Base-by-base conservation (phyloP, 1,140 invertebrate genomes). In the Panagrolaimus sp. region DNA sequence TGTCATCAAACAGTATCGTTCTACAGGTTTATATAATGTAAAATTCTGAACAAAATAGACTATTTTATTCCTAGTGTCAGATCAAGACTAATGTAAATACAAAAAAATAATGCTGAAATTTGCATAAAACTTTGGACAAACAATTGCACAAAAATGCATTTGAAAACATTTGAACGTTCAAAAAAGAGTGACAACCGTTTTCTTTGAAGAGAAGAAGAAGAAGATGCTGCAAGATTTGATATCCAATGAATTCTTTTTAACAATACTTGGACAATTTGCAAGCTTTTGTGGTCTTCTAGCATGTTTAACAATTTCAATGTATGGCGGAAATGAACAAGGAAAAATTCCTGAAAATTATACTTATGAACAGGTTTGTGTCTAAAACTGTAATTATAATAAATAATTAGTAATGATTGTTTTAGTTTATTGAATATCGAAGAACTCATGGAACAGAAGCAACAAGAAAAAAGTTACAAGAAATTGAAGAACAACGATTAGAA, bases 261-360 rank as follows among this genome's bases (percentile, higher is more conserved):
- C 51, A 7, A 1, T 57, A 3, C 0, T 57, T 16, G 13, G 20
- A 4, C 51, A 57, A 57, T 57, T 20, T 57, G 14, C 20, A 11
- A 27, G 51, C 1, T 57, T 57, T 13, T 25, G 20, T 11, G 20
- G 51, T 9, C 8, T 57, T 0, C 11, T 57, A 1, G 51, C n/a
- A 57, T 57, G 51, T 57, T 57, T 57, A 27, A 57, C 51, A 27
- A 20, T 57, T 5, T 57, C 51, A 5, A 57, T 57, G 14, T 57
- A 57, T 20, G 51, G 51, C 27, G 51, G 51, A 13, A 57, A 57
- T 57, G 51, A 57, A 27, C 51, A 20, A 4, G 51, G 51, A 27
- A 57, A 57, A 25, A 9, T 57, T 1, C 51, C 51, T 8, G 51
- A 57, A 25, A 57, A 14, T 11, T 57, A 57, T 57, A 57, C 51